Evolutionary conservation across 2,888 invertebrate genomes (phyloP).

Genomic region (Chrysolina americana): DNA sequence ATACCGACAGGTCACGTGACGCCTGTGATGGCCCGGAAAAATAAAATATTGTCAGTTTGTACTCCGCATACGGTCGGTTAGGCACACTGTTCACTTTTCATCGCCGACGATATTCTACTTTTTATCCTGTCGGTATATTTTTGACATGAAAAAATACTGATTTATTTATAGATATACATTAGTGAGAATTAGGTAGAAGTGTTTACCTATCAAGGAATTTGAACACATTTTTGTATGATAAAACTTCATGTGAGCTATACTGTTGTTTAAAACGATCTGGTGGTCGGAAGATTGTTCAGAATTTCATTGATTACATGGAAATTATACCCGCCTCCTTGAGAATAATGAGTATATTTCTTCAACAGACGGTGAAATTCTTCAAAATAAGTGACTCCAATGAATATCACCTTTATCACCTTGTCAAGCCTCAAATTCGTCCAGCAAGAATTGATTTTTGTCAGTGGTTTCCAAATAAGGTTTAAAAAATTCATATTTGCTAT

Average conservation of each 20-base stretch:
- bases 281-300: constrained; percentile 25
- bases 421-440: too few species aligned
- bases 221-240: constrained; percentile 58
- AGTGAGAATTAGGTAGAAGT: constrained; percentile 39
- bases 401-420: too few species aligned
- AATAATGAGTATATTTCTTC: too few species aligned
- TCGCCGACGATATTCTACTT: constrained; percentile 1
- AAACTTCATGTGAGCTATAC: constrained; percentile 51
- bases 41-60: background rate
- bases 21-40: background rate
- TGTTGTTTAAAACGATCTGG: constrained; percentile 33
- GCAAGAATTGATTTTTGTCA: too few species aligned
- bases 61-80: too few species aligned
- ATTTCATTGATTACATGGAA: background rate
- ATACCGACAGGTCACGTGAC: constrained; percentile 25
- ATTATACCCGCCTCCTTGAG: background rate
- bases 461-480: too few species aligned
- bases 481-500: too few species aligned
- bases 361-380: too few species aligned
- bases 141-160: constrained; percentile 35
- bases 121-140: constrained; percentile 25
- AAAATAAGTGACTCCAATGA: too few species aligned
- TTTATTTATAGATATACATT: constrained; percentile 38
- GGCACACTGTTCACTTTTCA: background rate
- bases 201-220: constrained; percentile 41